These are phyloP conservation scores for Cyphomyrus plagiostoma DNA, from an alignment of 2,113 vertebrate genomes.

Conservation along the genomic window DNA sequence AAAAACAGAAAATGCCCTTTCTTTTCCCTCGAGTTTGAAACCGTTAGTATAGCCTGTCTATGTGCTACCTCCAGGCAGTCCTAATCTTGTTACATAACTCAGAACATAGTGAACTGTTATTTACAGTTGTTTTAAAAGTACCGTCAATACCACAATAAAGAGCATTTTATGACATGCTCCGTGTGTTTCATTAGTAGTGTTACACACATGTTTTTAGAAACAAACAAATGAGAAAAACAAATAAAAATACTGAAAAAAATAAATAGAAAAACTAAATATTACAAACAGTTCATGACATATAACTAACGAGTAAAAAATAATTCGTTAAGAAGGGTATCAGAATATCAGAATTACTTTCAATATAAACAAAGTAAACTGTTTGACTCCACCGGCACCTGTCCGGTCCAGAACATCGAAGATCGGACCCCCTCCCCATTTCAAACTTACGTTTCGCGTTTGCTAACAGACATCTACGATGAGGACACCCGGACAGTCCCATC, in stretches of 20 bases:
- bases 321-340: neutral
- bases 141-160: neutral
- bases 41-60: conserved; percentile 62
- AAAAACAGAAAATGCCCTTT: conserved; percentile 52
- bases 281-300: neutral
- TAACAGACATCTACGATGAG: neutral
- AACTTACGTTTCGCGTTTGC: neutral
- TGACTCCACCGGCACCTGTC: neutral
- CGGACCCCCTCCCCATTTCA: neutral
- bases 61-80: conserved; percentile 57
- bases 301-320: neutral
- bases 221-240: neutral
- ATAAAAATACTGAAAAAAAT: neutral
- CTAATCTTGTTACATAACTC: conserved; percentile 26
- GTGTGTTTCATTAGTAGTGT: neutral
- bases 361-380: neutral
- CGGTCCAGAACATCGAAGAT: neutral
- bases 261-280: neutral
- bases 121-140: neutral
- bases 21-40: conserved; percentile 60
- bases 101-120: neutral
- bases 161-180: neutral
- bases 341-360: neutral
- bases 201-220: neutral
- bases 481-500: neutral